phyloP scores from a whole-genome alignment of 2,797 vertebrate genomes.

The Lithobates sylvaticus region DNA sequence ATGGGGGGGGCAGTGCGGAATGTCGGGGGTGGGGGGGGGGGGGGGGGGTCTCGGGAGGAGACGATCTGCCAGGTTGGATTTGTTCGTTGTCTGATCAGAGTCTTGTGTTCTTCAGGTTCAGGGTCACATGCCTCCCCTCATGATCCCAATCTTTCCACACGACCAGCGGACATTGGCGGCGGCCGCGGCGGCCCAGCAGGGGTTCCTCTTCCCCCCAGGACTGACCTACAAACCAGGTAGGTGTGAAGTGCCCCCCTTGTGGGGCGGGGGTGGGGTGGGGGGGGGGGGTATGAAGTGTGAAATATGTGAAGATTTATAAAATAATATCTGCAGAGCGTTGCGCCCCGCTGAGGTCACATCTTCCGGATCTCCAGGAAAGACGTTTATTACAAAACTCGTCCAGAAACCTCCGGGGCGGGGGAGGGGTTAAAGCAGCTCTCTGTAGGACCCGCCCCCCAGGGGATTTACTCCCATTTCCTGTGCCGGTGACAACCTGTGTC shows the following conservation, averaged over 20 bases:
- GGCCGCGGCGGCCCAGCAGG: conserved; percentile 97
- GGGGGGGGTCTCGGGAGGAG: conserved; percentile 59
- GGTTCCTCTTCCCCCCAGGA: conserved; percentile 98
- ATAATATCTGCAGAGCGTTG: too few species aligned
- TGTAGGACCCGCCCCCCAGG: too few species aligned
- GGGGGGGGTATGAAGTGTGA: too few species aligned
- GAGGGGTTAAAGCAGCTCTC: too few species aligned
- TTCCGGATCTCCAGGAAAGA: too few species aligned
- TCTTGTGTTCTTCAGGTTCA: conserved; percentile 99
- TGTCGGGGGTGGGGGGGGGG: conserved; percentile 50
- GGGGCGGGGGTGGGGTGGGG: too few species aligned
- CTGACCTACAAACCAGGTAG: conserved; percentile 99
- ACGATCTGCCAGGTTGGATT: conserved; percentile 85
- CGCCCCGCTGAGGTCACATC: too few species aligned
- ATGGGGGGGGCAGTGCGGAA: conserved; percentile 33
- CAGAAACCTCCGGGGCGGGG: too few species aligned
- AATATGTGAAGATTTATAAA: too few species aligned
- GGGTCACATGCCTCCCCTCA: conserved; percentile 99
- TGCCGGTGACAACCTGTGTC: too few species aligned
- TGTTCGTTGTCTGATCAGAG: conserved; percentile 94
- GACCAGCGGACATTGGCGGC: conserved; percentile 99
- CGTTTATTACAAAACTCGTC: too few species aligned
- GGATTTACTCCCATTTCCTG: too few species aligned
- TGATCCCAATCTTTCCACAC: conserved; percentile 99
- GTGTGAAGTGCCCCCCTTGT: conserved; percentile 30